phyloP scores from a whole-genome alignment of 1,140 invertebrate genomes.

The Leptinotarsa lineolata region DNA sequence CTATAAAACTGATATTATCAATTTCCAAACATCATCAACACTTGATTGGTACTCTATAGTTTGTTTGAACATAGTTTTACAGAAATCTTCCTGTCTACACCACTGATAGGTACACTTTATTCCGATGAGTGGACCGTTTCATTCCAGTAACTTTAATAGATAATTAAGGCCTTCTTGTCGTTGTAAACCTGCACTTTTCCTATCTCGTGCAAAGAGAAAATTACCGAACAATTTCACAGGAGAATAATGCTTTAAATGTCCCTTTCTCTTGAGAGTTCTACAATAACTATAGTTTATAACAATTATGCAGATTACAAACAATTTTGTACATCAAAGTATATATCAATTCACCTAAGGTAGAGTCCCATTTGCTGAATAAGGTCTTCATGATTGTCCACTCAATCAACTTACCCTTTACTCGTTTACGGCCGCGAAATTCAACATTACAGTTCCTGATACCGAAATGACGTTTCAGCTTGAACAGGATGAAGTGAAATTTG shows the following conservation, averaged over 20 bases:
- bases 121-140: neutral
- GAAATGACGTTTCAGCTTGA: no score
- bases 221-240: slow-evolving; percentile 5
- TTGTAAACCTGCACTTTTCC: slow-evolving; percentile 1
- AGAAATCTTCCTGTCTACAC: neutral
- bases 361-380: no score
- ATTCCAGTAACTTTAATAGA: neutral
- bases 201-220: neutral
- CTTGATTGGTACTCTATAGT: no score
- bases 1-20: no score
- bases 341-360: no score
- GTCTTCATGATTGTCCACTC: no score
- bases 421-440: no score
- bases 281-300: neutral
- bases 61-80: no score
- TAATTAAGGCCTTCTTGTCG: neutral
- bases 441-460: no score
- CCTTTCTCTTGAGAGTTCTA: neutral
- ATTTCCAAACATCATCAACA: no score
- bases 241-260: slow-evolving; percentile 10
- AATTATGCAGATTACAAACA: neutral
- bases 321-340: neutral
- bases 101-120: neutral
- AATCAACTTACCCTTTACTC: no score
- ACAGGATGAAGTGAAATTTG: no score